Evolutionary conservation across 2,113 vertebrate species (phyloP).

Genomic region (Illadopsis cleaveri): DNA sequence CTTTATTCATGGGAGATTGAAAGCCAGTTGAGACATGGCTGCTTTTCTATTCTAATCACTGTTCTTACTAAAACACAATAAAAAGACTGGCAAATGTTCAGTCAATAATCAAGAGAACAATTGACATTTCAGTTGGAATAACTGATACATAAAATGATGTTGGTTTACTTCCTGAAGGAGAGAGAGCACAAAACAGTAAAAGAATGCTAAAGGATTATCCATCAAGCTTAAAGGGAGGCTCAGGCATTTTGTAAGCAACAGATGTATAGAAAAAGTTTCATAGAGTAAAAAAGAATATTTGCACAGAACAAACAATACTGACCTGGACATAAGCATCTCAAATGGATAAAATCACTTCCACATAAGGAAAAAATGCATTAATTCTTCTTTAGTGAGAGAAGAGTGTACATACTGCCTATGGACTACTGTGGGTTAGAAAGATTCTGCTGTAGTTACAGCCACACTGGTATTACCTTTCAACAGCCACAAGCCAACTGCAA

Average conservation of each 20-base stretch:
- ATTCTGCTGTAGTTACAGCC: background rate
- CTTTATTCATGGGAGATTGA: background rate
- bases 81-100: background rate
- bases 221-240: background rate
- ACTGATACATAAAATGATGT: background rate
- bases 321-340: background rate
- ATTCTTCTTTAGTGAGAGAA: background rate
- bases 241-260: background rate
- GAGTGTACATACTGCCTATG: background rate
- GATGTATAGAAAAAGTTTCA: background rate
- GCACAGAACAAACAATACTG: background rate
- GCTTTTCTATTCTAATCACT: background rate
- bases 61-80: background rate
- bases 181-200: background rate
- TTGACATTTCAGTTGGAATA: background rate
- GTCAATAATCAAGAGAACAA: background rate
- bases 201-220: background rate
- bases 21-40: background rate
- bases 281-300: background rate
- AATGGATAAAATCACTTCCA: background rate
- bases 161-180: background rate
- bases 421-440: background rate
- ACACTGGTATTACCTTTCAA: background rate
- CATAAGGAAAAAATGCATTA: background rate
- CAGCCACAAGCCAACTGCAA: background rate